These are phyloP conservation scores for Akabosia matsudoensis DNA, from an alignment of 1,140 invertebrate species.

Conservation along the genomic window DNA sequence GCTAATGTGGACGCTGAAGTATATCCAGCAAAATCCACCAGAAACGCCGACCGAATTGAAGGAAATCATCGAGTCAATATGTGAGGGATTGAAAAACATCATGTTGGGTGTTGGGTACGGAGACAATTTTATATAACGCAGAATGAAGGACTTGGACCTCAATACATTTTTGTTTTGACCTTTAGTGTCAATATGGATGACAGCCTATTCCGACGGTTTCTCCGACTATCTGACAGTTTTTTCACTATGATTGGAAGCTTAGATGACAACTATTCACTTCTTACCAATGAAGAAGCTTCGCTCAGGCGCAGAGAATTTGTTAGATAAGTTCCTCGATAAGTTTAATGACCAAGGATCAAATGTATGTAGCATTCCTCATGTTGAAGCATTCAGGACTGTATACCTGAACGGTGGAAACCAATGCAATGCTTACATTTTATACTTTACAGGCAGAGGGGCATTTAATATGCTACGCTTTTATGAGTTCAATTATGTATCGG, in stretches of 20 bases:
- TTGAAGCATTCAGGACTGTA: background rate
- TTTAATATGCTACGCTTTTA: background rate
- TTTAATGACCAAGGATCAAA: background rate
- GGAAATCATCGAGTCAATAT: background rate
- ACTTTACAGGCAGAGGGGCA: background rate
- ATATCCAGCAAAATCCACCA: background rate
- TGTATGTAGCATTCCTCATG: background rate
- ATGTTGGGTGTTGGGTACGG: no score
- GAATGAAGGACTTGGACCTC: no score
- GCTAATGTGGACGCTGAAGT: background rate
- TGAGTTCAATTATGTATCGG: background rate
- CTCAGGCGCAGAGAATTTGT: background rate
- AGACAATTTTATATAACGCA: no score
- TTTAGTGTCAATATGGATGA: background rate
- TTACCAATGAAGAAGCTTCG: background rate
- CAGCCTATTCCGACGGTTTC: background rate
- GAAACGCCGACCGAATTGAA: background rate
- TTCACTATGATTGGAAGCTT: background rate
- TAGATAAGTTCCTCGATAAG: background rate
- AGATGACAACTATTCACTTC: background rate
- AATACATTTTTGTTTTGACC: background rate
- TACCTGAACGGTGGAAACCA: background rate
- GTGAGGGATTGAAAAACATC: background rate
- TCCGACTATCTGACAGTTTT: background rate
- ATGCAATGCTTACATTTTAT: background rate